phyloP scores from a whole-genome alignment of 2,888 invertebrate species.

The Diogma glabrata region DNA sequence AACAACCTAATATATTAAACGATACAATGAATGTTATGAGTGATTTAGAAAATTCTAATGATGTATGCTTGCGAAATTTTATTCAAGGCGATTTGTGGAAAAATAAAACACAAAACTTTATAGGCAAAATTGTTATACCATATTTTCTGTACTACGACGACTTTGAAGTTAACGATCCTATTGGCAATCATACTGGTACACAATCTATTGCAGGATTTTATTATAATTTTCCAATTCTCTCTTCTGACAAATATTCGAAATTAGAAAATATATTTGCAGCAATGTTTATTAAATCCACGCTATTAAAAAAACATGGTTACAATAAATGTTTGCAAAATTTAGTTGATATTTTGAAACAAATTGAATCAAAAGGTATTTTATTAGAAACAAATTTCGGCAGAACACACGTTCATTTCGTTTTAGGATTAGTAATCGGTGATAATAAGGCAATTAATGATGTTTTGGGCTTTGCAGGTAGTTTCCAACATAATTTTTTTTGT shows the following conservation, averaged over 20 bases:
- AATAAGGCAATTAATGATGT: conserved; percentile 11
- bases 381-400: background rate
- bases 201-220: conserved; percentile 15
- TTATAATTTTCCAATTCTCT: conserved; percentile 15
- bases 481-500: conserved; percentile 17
- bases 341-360: conserved; percentile 15
- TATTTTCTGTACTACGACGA: conserved; percentile 14
- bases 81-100: conserved; percentile 15
- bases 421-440: conserved; percentile 15
- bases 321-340: conserved; percentile 14
- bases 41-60: conserved; percentile 6
- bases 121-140: conserved; percentile 11
- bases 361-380: conserved; percentile 15
- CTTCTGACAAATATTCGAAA: conserved; percentile 8
- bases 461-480: conserved; percentile 14
- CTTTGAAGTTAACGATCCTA: conserved; percentile 15
- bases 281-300: conserved; percentile 15
- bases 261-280: conserved; percentile 16
- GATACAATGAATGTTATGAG: conserved; percentile 11
- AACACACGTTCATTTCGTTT: conserved; percentile 14
- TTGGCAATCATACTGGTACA: conserved; percentile 14
- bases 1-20: conserved; percentile 13
- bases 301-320: conserved; percentile 15
- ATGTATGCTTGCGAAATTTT: conserved; percentile 12
- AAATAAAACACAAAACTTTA: conserved; percentile 11